Base-by-base conservation (phyloP, 2,888 invertebrate species). In the Aphodius sticticus region DNA sequence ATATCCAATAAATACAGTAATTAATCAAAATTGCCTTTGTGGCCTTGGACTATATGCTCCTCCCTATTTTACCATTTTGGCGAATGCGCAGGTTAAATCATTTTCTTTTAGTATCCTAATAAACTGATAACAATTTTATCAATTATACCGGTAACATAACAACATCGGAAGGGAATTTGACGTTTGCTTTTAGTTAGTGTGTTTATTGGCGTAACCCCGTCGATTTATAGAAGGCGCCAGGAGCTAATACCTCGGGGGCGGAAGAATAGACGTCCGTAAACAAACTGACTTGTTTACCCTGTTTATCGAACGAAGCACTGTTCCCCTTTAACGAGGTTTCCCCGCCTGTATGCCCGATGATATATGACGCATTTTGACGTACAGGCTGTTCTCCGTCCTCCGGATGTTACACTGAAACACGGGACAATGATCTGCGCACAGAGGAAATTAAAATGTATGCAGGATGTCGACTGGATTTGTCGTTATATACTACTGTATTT, bases 251-350 rank as follows among this genome's bases (percentile, higher is more conserved):
- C 9, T 53, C 53, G 53, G 53, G 53, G 53, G 53, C 53, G 53
- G 53, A 53, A 53, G 53, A 53, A 53, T 12, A 53, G 53, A 53
- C 9, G 53, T 53, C 53, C 53, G 53, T 53, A 53, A 53, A 53
- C 53, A 53, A 53, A 53, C 53, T 53, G 53, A 53, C 53, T 53
- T 53, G 53, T 53, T 53, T 53, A 53, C 53, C 53, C 53, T 53
- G 53, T 53, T 53, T 53, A 53, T 53, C 53, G 53, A 53, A 12
- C 53, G 53, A 53, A 53, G 53, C 53, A 53, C 53, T 53, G 53
- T 53, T 53, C 53, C 53, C 53, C 53, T 53, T 53, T 53, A 53
- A 53, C 53, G 12, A 2, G 53, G 53, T 53, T 5, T 53, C 53
- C 6, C 2, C 12, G 53, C 53, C 53, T 9, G 53, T 7, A 53